Evolutionary conservation across 1,140 invertebrate species (phyloP).

Genomic region (Macrocentrus cingulum): DNA sequence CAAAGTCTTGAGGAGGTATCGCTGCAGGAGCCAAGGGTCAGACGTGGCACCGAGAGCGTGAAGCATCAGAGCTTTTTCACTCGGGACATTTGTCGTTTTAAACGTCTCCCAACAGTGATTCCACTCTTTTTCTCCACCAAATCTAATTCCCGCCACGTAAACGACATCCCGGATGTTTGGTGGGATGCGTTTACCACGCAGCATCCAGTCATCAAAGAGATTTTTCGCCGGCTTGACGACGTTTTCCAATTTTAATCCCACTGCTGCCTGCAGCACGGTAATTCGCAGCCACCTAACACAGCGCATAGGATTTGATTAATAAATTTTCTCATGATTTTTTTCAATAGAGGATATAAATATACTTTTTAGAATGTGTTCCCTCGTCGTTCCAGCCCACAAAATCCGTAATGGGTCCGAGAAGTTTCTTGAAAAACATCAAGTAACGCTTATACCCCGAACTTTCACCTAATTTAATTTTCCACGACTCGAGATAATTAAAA

Average conservation of each 20-base stretch:
- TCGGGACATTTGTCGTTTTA: conserved; percentile 67
- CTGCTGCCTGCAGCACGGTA: conserved; percentile 63
- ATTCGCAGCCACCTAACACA: conserved; percentile 61
- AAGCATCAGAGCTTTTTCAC: conserved; percentile 69
- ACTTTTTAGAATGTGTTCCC: conserved; percentile 71
- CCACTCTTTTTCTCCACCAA: conserved; percentile 75
- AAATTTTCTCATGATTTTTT: background rate
- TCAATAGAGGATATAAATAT: conserved; percentile 20
- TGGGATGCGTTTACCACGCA: conserved; percentile 61
- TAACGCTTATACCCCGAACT: conserved; percentile 68
- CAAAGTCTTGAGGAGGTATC: conserved; percentile 68
- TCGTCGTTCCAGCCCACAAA: conserved; percentile 69
- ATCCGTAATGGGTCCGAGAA: conserved; percentile 65
- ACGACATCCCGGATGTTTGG: conserved; percentile 74
- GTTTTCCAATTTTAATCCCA: conserved; percentile 65
- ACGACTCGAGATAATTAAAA: conserved; percentile 68
- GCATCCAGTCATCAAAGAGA: conserved; percentile 70
- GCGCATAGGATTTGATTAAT: conserved; percentile 15
- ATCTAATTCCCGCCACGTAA: conserved; percentile 69
- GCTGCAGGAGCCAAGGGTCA: conserved; percentile 73
- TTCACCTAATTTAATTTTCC: conserved; percentile 69
- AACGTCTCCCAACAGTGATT: conserved; percentile 73
- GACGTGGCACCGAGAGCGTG: conserved; percentile 70
- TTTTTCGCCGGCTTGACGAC: conserved; percentile 66
- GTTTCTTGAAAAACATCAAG: conserved; percentile 63